Evolutionary conservation across 2,888 invertebrate species (phyloP).

Genomic region (Blera fallax): DNA sequence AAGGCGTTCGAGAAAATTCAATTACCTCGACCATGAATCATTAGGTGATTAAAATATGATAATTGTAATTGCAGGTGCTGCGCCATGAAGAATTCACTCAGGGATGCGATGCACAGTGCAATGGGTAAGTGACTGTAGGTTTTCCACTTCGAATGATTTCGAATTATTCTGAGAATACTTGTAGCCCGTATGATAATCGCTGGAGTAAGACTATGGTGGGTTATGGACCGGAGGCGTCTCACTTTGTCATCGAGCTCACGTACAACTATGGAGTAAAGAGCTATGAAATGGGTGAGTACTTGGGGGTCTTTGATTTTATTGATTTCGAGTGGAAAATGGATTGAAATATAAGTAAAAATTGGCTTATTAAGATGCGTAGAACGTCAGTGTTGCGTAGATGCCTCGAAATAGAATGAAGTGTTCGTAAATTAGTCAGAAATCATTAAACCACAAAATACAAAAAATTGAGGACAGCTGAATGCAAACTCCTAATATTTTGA

Average conservation of each 20-base stretch:
- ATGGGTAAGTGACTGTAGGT: constrained; percentile 87
- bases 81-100: constrained; percentile 98
- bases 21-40: constrained; percentile 27
- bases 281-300: constrained; percentile 88
- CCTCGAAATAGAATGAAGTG: neutral
- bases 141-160: neutral
- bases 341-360: neutral
- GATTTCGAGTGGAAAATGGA: neutral
- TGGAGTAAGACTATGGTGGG: constrained; percentile 99
- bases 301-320: neutral
- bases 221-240: constrained; percentile 96
- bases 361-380: neutral
- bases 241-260: constrained; percentile 98
- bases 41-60: constrained; percentile 1
- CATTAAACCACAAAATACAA: no score
- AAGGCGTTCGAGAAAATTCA: constrained; percentile 12
- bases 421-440: neutral
- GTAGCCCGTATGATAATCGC: constrained; percentile 96
- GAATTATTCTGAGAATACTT: neutral
- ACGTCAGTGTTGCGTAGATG: neutral
- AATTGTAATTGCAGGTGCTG: constrained; percentile 85
- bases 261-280: constrained; percentile 97
- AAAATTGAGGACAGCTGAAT: no score
- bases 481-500: no score
- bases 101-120: constrained; percentile 98